Conservation (phyloP, 2,113 vertebrate genomes). For the Panthera uncia region DNA sequence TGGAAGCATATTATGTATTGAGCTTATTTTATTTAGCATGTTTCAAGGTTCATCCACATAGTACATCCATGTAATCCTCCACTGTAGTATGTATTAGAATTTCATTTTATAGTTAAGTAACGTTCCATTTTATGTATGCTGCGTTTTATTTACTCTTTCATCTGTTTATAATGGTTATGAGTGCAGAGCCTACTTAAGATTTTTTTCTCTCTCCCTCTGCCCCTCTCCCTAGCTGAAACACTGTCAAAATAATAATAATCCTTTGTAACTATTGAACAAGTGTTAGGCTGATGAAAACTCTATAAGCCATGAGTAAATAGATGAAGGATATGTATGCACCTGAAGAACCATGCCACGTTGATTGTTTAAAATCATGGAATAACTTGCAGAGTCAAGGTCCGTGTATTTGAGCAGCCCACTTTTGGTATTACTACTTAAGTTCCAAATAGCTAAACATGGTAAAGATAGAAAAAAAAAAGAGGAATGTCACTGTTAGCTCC, state of each 20-base stretch:
- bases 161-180: too few relatives aligned
- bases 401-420: neutral
- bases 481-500: neutral
- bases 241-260: too few relatives aligned
- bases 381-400: neutral
- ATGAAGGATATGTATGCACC: neutral
- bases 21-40: neutral
- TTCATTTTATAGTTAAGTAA: too few relatives aligned
- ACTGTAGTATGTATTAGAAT: too few relatives aligned
- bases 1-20: neutral
- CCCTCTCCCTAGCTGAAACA: too few relatives aligned
- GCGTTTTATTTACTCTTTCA: neutral
- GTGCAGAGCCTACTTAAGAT: too few relatives aligned
- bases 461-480: neutral
- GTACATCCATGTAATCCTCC: too few relatives aligned
- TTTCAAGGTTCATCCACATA: neutral
- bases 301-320: neutral
- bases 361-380: neutral
- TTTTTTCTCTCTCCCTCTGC: too few relatives aligned
- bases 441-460: neutral
- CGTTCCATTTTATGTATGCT: neutral
- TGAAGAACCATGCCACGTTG: neutral
- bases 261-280: neutral
- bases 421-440: neutral
- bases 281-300: neutral